Base-by-base conservation (phyloP, 2,888 invertebrate genomes). In the Rhamphomyia laevipes region DNA sequence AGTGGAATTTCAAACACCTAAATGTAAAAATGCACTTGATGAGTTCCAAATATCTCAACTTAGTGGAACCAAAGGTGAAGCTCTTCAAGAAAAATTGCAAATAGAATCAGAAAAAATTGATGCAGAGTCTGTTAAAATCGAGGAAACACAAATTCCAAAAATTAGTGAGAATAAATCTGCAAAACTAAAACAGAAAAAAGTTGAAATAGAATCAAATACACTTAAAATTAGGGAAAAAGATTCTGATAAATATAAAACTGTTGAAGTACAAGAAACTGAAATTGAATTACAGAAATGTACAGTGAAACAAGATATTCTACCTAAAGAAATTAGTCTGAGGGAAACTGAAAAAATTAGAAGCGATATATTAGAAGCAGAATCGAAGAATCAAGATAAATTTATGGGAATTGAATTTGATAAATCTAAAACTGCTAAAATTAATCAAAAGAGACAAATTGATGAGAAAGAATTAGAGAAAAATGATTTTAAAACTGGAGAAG, bases 361-460 rank as follows among this genome's bases (percentile, higher is more conserved):
- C n/a, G n/a, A n/a, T n/a, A n/a, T n/a, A n/a, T n/a, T n/a, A n/a
- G n/a, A n/a, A n/a, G n/a, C n/a, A n/a, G n/a, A n/a, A n/a, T n/a
- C n/a, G n/a, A n/a, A n/a, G n/a, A n/a, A n/a, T n/a, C n/a, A n/a
- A n/a, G n/a, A n/a, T n/a, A n/a, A n/a, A n/a, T n/a, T n/a, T n/a
- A n/a, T n/a, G n/a, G n/a, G n/a, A n/a, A n/a, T n/a, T n/a, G n/a
- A n/a, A n/a, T n/a, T n/a, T n/a, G n/a, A n/a, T n/a, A n/a, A n/a
- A n/a, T n/a, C n/a, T n/a, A n/a, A n/a, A n/a, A n/a, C n/a, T n/a
- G n/a, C n/a, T n/a, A n/a, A n/a, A n/a, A n/a, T n/a, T n/a, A n/a
- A n/a, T n/a, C n/a, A n/a, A 45, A 55, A 53, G 50, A 17, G 50
- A 49, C 53, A 46, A 42, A 48, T 51, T 38, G 49, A 53, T 46